Evolutionary conservation across 2,113 vertebrate genomes (phyloP).

Genomic region (Phyllopteryx taeniolatus): DNA sequence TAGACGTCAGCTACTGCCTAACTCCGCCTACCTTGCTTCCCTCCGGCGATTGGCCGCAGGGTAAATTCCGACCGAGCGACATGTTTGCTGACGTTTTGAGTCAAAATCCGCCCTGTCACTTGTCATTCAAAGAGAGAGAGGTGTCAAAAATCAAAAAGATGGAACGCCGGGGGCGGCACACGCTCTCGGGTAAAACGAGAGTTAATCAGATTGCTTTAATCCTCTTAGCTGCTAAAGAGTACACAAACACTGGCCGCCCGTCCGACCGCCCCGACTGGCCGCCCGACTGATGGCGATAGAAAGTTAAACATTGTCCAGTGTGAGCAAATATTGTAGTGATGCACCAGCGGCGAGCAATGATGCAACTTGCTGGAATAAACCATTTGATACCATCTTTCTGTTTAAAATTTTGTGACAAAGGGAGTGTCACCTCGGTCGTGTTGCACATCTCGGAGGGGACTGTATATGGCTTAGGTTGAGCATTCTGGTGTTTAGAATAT

Average conservation of each 20-base stretch:
- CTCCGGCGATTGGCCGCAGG: slow-evolving; percentile 23
- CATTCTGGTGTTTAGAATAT: no score
- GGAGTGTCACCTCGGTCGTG: no score
- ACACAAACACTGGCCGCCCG: slow-evolving; percentile 44
- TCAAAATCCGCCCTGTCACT: neutral
- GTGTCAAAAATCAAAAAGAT: slow-evolving; percentile 46
- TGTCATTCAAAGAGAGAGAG: slow-evolving; percentile 1
- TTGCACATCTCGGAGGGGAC: no score
- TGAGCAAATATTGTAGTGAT: slow-evolving; percentile 37
- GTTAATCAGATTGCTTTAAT: slow-evolving; percentile 71
- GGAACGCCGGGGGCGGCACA: slow-evolving; percentile 21
- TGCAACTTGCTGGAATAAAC: slow-evolving; percentile 14
- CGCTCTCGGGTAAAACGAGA: slow-evolving; percentile 43
- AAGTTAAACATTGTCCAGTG: slow-evolving; percentile 56
- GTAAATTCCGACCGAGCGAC: slow-evolving; percentile 48
- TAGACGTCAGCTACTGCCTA: neutral
- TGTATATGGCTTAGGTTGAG: no score
- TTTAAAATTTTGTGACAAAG: neutral
- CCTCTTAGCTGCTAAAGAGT: slow-evolving; percentile 61
- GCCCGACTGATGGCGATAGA: slow-evolving; percentile 18
- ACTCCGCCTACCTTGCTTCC: slow-evolving; percentile 58
- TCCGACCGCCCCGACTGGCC: slow-evolving; percentile 34
- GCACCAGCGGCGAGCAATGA: slow-evolving; percentile 15
- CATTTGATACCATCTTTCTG: neutral
- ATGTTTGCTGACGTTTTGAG: slow-evolving; percentile 28